phyloP scores from a whole-genome alignment of 2,113 vertebrate genomes.

The Proteles cristata region DNA sequence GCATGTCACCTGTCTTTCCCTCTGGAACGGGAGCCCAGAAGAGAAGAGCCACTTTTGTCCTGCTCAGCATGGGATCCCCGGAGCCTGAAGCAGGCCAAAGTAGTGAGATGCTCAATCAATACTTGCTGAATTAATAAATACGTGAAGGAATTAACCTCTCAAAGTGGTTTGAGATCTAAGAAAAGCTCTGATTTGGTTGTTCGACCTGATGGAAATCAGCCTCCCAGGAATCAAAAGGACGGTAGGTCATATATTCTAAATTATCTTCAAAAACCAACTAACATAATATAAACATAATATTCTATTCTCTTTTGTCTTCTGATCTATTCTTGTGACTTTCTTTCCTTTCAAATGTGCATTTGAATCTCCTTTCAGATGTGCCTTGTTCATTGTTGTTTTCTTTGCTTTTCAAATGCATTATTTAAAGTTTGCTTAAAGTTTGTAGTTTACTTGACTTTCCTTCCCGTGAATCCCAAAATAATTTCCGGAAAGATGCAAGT shows the following conservation, averaged over 20 bases:
- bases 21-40: neutral
- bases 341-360: neutral
- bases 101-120: neutral
- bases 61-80: neutral
- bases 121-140: neutral
- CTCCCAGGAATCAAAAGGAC: neutral
- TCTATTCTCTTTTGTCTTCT: neutral
- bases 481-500: neutral
- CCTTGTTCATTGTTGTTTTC: neutral
- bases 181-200: neutral
- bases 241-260: neutral
- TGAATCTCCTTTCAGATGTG: neutral
- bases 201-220: neutral
- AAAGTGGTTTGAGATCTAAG: neutral
- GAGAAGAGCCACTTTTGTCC: neutral
- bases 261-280: neutral
- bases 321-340: fast-evolving
- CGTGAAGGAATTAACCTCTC: neutral
- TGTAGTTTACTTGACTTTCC: neutral
- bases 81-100: neutral
- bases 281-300: fast-evolving
- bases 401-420: neutral
- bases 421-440: neutral
- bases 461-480: neutral
- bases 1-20: neutral